Conservation (phyloP, 2,797 vertebrate species). For the Pangasius macronema region DNA sequence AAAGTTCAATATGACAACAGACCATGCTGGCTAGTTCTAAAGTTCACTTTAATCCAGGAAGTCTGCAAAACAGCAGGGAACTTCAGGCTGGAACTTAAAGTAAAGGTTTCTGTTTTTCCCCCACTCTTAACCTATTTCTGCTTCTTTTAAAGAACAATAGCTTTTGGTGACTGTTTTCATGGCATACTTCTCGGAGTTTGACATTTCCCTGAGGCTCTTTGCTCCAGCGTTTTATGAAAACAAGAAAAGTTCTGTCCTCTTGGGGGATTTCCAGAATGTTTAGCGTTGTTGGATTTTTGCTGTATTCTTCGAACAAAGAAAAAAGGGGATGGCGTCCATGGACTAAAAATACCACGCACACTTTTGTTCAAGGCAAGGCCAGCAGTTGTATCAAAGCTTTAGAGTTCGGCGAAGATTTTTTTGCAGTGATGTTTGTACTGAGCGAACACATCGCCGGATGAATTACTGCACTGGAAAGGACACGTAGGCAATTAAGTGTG, state of each 20-base stretch:
- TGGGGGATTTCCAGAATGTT: constrained; percentile 58
- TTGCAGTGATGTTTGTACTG: constrained; percentile 4
- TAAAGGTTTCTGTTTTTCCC: constrained; percentile 43
- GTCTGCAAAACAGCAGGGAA: constrained; percentile 49
- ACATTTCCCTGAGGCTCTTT: constrained; percentile 56
- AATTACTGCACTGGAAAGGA: background rate
- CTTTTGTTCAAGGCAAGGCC: constrained; percentile 41
- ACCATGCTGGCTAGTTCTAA: constrained; percentile 52
- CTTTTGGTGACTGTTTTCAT: constrained; percentile 47
- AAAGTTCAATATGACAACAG: constrained; percentile 52
- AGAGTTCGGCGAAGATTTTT: background rate
- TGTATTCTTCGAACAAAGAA: constrained; percentile 47
- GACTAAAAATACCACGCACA: constrained; percentile 57
- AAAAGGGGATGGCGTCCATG: constrained; percentile 23
- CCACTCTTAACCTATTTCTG: constrained; percentile 51
- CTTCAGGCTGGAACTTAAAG: constrained; percentile 48
- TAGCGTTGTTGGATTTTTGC: constrained; percentile 38
- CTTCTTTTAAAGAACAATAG: constrained; percentile 45
- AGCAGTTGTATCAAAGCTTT: constrained; percentile 12
- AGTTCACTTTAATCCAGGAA: constrained; percentile 58
- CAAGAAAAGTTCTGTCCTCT: constrained; percentile 59
- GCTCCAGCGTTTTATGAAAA: constrained; percentile 58
- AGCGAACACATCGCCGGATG: background rate
- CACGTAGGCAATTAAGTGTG: background rate
- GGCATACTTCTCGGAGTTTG: constrained; percentile 50